Base-by-base conservation (phyloP, 2,113 vertebrate species). In the Amphiprion ocellaris region DNA sequence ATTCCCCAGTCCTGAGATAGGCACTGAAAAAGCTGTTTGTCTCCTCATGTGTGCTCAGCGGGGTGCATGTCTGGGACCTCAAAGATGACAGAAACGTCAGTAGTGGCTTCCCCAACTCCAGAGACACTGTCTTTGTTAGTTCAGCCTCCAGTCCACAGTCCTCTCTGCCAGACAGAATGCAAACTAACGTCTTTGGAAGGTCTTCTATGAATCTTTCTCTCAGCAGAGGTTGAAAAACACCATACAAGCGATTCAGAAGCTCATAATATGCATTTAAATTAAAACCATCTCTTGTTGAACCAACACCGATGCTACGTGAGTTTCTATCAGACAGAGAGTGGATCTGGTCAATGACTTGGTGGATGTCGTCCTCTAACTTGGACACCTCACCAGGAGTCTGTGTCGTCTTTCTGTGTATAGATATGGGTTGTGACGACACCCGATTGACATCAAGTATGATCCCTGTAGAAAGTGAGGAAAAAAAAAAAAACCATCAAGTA, bases 101-200 rank as follows among this genome's bases (percentile, higher is more conserved):
- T 5, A 95, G 50, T 0, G 91, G 87, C 23, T 79, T 79, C 0
- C 61, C 90, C 1, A 93, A 49, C 73, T 90, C 88, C 52, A 80
- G 39, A 5, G 81, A 76, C 54, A 94, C 63, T 0, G 85, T 41
- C 68, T 88, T 90, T 1, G 90, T 90, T 2, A 95, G 78, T 11
- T 93, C 90, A 23, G 90, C 93, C 77, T 91, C 81, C 69, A 87
- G 78, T 10, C 92, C 93, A 63, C 94, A 95, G 78, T 94, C 88
- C n/a, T 81, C 49, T 21, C 50, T 86, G 47, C 82, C 93, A 0
- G 92, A 90, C 41, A 94, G 78, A 30, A 94, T 52, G 23, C 95
- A 95, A 4, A 95, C 81, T 19, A 94, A 24, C 0, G 75, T 84
- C 30, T 74, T 67, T 0, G 94, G 94, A 24, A 95, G 82, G 39